Percentiles rank a stretch among this genome's conserved stretches.
These are phyloP conservation scores for Laupala kohalensis DNA, from an alignment of 1,140 invertebrate genomes.

Conservation along the genomic window DNA sequence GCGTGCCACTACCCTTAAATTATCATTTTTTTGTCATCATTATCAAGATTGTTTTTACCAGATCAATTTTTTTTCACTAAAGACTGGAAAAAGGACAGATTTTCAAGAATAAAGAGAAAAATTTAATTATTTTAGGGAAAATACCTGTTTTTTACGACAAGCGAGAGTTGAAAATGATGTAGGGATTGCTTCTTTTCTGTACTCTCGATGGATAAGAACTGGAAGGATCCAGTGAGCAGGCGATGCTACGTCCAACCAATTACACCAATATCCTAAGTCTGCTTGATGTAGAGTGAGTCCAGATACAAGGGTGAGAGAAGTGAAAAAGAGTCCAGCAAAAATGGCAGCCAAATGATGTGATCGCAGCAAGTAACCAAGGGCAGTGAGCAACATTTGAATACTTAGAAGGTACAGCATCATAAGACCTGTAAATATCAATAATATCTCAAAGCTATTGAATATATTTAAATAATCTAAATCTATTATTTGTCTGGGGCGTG, in stretches of 20 bases:
- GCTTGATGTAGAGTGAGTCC: slow-evolving; percentile 57
- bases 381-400: slow-evolving; percentile 53
- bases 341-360: slow-evolving; percentile 37
- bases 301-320: slow-evolving; percentile 46
- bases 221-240: slow-evolving; percentile 63
- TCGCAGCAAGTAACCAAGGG: slow-evolving; percentile 48
- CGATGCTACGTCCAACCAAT: slow-evolving; percentile 53
- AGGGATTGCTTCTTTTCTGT: slow-evolving; percentile 43
- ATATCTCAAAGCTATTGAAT: not conserved
- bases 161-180: slow-evolving; percentile 36
- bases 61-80: too few species aligned
- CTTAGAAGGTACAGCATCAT: slow-evolving; percentile 65
- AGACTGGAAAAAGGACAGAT: too few species aligned
- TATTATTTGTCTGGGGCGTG: too few species aligned
- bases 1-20: too few species aligned
- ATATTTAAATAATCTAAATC: too few species aligned
- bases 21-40: too few species aligned
- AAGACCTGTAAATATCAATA: slow-evolving; percentile 36
- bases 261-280: slow-evolving; percentile 51
- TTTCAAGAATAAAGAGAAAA: not conserved
- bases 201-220: slow-evolving; percentile 48
- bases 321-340: slow-evolving; percentile 45
- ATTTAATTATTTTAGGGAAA: not conserved
- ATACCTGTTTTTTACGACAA: slow-evolving; percentile 54
- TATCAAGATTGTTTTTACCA: too few species aligned